These are phyloP conservation scores for Catharus fuscescens DNA, from an alignment of 2,113 vertebrate genomes.

Conservation along the genomic window DNA sequence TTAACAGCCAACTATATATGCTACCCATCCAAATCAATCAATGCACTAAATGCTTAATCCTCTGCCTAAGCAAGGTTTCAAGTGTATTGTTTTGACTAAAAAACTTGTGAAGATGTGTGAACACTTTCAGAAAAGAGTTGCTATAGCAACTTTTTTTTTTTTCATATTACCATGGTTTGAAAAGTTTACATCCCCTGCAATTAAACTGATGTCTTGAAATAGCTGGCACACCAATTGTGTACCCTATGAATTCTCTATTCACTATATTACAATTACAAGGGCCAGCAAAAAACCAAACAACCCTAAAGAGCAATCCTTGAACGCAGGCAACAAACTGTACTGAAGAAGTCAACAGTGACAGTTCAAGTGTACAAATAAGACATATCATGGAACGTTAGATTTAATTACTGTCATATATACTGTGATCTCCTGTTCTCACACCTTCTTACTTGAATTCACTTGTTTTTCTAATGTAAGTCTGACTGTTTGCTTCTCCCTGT, in stretches of 20 bases:
- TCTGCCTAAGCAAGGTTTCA: neutral
- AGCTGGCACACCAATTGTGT: neutral
- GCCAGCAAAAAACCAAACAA: neutral
- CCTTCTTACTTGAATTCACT: neutral
- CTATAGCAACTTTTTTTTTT: constrained; percentile 32
- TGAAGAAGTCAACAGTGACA: neutral
- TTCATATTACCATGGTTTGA: neutral
- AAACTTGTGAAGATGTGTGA: neutral
- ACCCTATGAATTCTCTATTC: neutral
- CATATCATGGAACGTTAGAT: neutral
- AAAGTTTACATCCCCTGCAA: neutral
- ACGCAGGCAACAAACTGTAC: neutral
- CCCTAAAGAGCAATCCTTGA: neutral
- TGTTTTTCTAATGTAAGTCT: neutral
- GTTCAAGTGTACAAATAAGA: neutral
- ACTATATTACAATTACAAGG: neutral
- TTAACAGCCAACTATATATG: neutral
- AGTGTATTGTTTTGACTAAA: neutral
- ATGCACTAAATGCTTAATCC: neutral
- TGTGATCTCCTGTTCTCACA: neutral
- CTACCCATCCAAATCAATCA: neutral
- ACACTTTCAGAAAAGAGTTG: neutral
- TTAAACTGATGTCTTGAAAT: neutral
- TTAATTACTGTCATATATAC: neutral
- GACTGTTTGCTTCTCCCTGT: neutral